A percentile compares a stretch with the other conserved stretches of the same genome.
Conservation (phyloP, 1,140 invertebrate genomes). For the Drosophila sulfurigaster region DNA sequence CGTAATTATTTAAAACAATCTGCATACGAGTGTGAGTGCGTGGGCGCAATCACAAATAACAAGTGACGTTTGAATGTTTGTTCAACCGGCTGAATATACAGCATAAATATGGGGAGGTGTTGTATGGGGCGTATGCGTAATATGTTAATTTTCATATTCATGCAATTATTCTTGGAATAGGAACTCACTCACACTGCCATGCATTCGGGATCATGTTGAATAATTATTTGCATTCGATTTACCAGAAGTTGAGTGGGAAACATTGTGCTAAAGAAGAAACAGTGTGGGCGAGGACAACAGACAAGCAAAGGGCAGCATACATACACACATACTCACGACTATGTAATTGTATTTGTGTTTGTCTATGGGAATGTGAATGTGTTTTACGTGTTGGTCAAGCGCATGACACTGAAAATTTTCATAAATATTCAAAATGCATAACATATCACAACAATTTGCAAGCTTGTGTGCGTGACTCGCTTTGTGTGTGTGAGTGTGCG, state of each 20-base stretch:
- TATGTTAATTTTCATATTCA: conserved; percentile 63
- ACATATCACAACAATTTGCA: conserved; percentile 8
- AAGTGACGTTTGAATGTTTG: conserved; percentile 29
- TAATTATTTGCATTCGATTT: conserved; percentile 68
- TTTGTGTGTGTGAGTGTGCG: neutral
- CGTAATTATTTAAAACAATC: conserved; percentile 34
- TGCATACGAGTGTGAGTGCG: neutral
- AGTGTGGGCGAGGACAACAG: neutral
- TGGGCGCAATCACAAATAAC: conserved; percentile 9
- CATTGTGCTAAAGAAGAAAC: no score
- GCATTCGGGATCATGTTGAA: conserved; percentile 53
- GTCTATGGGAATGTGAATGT: conserved; percentile 3
- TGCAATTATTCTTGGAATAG: conserved; percentile 48
- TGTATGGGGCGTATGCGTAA: conserved; percentile 46
- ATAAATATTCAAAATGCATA: conserved; percentile 75
- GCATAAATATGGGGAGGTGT: neutral
- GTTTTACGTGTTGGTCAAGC: conserved; percentile 28
- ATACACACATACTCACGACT: neutral
- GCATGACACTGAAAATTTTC: conserved; percentile 32
- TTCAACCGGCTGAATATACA: neutral
- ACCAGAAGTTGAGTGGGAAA: neutral
- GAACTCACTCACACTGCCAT: conserved; percentile 8
- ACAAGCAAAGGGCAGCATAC: neutral
- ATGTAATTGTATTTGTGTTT: neutral
- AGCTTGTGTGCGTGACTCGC: neutral